Base-by-base conservation (phyloP, 1,140 invertebrate species). In the Sweltsa coloradensis region DNA sequence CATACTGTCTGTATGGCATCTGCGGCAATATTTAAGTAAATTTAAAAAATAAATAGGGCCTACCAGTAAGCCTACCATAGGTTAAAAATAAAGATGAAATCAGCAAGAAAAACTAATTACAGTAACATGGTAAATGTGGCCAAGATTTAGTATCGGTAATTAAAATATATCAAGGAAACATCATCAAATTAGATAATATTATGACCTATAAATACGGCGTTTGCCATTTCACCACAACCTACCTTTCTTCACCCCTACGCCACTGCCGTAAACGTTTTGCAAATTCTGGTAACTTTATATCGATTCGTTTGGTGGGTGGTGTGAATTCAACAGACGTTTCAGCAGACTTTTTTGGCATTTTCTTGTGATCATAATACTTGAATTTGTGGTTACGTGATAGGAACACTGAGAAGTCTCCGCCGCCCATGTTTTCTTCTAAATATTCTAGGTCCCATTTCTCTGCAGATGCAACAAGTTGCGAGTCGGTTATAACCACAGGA, bases 301-400 rank as follows among this genome's bases (percentile, higher is more conserved):
- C 70, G n/a, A 66, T 49, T 52, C 69, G 67, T 55, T 61, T 63
- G 3, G 73, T 77, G 7, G 72, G 70, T n/a, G 72, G 70, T 44
- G 53, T 58, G 53, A 77, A 77, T 40, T 68, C 60, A n/a, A 58
- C 24, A 57, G 54, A 3, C 52, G 51, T 50, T 63, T 66, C 41
- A 51, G 55, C 45, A 57, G 57, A 47, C 26, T 59, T 59, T 4
- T 56, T 55, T 31, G 63, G 54, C 18, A 71, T 57, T 57, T 79
- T 79, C 51, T 74, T 73, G 23, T 77, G 71, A 64, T 79, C 75
- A 60, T 68, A 79, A 61, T 77, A 78, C 58, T 76, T 76, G 56
- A 81, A 81, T 53, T 71, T 71, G 52, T 76, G 64, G 58, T 64
- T 69, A 45, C 63, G 59, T 5, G 75, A 76, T 16, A 66, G 47